Evolutionary conservation across 2,888 invertebrate genomes (phyloP).

Genomic region (Drosophila yooni): DNA sequence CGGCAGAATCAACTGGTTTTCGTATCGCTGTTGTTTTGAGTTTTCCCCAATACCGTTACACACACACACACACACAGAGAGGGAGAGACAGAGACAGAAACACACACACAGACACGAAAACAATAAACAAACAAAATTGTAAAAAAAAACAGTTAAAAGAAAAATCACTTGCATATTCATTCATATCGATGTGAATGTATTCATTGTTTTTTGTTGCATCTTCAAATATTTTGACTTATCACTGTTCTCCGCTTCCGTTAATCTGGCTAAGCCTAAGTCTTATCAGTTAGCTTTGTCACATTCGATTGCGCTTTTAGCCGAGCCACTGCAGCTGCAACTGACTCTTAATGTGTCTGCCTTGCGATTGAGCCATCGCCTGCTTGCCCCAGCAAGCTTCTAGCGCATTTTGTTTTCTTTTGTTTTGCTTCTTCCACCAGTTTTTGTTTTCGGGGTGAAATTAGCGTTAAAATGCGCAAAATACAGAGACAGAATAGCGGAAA

Average conservation of each 20-base stretch:
- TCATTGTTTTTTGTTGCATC: conserved; percentile 26
- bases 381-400: conserved; percentile 63
- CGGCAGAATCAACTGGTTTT: conserved; percentile 55
- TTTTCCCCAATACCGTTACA: conserved; percentile 69
- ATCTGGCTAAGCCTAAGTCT: conserved; percentile 26
- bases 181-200: conserved; percentile 8
- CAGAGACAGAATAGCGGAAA: neutral
- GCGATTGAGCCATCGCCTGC: conserved; percentile 54
- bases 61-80: neutral
- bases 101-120: conserved; percentile 4
- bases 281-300: conserved; percentile 6
- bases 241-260: conserved; percentile 44
- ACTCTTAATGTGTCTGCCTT: conserved; percentile 37
- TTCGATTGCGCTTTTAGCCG: neutral
- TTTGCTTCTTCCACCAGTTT: conserved; percentile 9
- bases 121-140: conserved; percentile 12
- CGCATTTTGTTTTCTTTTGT: conserved; percentile 34
- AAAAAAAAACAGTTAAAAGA: conserved; percentile 56
- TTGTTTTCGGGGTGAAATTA: conserved; percentile 68
- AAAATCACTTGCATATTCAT: conserved; percentile 41
- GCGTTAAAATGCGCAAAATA: conserved; percentile 46
- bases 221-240: conserved; percentile 14
- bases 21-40: conserved; percentile 23
- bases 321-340: conserved; percentile 26
- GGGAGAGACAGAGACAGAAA: too few species aligned